Conservation (phyloP, 2,113 vertebrate species). For the Microcebus lehilahytsara region DNA sequence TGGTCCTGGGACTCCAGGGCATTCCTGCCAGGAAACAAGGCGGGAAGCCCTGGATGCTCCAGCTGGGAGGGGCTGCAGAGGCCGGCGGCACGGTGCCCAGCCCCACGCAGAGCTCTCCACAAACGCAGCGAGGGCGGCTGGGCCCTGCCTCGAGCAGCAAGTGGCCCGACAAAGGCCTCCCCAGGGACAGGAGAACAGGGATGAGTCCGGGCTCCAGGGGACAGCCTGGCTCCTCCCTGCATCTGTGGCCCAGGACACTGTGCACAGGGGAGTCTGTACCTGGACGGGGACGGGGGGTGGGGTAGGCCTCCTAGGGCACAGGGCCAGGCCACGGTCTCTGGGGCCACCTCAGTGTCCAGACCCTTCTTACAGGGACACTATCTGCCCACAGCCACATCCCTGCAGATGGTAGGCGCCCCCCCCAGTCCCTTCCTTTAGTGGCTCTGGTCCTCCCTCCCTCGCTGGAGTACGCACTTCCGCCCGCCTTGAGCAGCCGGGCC, state of each 20-base stretch:
- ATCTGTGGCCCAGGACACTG: background rate
- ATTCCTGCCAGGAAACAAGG: background rate
- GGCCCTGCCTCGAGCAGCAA: background rate
- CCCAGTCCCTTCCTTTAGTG: background rate
- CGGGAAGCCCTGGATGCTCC: background rate
- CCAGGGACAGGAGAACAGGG: background rate
- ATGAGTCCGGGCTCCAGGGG: background rate
- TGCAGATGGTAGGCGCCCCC: background rate
- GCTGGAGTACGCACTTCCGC: background rate
- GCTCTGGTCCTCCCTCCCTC: background rate
- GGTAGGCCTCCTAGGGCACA: background rate
- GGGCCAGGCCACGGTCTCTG: background rate
- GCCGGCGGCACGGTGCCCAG: background rate
- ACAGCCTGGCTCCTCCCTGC: background rate
- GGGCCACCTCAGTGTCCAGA: background rate
- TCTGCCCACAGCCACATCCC: background rate
- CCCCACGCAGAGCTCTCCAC: background rate
- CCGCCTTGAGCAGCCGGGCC: fast-evolving
- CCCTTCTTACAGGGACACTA: background rate
- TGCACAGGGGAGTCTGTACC: no score
- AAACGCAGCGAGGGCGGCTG: background rate
- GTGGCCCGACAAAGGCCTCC: background rate
- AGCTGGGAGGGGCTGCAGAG: background rate
- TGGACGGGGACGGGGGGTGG: no score
- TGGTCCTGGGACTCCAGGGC: background rate